Evolutionary conservation across 2,797 vertebrate genomes (phyloP), one percentile per base, ranked within the genome.

Genomic region (Holocentrus rufus): DNA sequence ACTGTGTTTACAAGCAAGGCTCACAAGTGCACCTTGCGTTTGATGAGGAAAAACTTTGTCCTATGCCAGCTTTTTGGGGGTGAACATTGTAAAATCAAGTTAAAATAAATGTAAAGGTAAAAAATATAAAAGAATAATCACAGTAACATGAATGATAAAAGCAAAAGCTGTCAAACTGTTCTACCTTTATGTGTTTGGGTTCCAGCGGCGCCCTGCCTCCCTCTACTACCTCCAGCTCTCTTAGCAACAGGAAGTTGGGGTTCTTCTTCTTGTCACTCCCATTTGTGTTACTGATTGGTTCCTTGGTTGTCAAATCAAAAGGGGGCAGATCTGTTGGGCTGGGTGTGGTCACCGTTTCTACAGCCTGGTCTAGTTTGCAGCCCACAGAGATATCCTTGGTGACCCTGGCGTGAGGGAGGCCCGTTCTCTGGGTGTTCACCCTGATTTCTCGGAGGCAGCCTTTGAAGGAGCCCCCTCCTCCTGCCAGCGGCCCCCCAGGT

Each of bases 351-450:
- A 3, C 18, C 0, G 39, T 60, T 58, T 81, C 61, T 50, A 76
- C 25, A 56, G 44, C 17, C 25, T 69, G 87, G 30, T 85, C 77
- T 0, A 31, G 85, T 78, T 91, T 91, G 86, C 95, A 99, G 36
- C 95, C 96, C 53, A 93, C 91, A 60, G 94, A 94, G 83, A 97
- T 65, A 68, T 97, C 96, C 87, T 95, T 96, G 74, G 94, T 95
- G 76, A 95, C 86, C 18, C 90, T 39, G 11, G 93, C 94, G 65
- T 95, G 92, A 63, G 91, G 95, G 57, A 98, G 85, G 0, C 95
- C 95, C 61, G 85, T 94, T 60, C 79, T 95, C 80, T 92, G 89
- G 18, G 87, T 88, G 80, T 95, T 96, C 25, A 93, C 75, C 85
- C 82, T 92, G 60, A 98, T 88, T 57, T 92, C 92, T 84, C 88